Base-by-base conservation (phyloP, 2,888 invertebrate species). In the Drosophila neonasuta region DNA sequence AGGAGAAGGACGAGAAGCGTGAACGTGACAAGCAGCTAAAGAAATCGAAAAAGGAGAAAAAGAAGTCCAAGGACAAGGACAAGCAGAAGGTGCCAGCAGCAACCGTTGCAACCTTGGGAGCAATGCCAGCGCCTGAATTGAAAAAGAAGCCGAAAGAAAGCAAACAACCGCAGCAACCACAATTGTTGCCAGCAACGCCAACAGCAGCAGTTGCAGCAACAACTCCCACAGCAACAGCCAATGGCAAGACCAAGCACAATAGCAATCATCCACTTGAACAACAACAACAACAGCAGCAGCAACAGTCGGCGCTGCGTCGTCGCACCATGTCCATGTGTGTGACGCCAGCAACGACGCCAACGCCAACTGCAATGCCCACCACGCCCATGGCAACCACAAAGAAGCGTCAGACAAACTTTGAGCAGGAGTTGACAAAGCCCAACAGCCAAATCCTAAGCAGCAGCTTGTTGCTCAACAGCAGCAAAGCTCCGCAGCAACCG, bases 331-430 rank as follows among this genome's bases (percentile, higher is more conserved):
- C 83, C 17, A 83, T 85, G 79, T 83, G 86, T 6, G 71, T 71
- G 0, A 48, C 82, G 3, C 63, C 74, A 2, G 61, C 57, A 10
- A 61, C 69, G 8, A 60, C 68, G 1, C n/a, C 52, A 29, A 52
- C 46, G 32, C 36, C 42, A 15, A 32, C 39, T 15, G 9, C 51
- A 8, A 17, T 65, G 88, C 20, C 71, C 24, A 57, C 77, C 4
- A 60, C 74, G 5, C 57, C 73, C 3, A 24, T 52, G 17, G 34
- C 66, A 5, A 36, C 70, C 4, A 61, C 79, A 0, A 90, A 90
- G 55, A 90, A 90, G 65, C 41, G 92, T 83, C 62, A 93, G 91
- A 84, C 92, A 87, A 68, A 92, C 91, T 88, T 92, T 90, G 64
- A 88, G 90, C 77, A 92, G 62, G 89, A 89, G 45, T 64, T 85